These are phyloP conservation scores for Naja naja DNA, from an alignment of 2,113 vertebrate genomes.

Conservation along the genomic window DNA sequence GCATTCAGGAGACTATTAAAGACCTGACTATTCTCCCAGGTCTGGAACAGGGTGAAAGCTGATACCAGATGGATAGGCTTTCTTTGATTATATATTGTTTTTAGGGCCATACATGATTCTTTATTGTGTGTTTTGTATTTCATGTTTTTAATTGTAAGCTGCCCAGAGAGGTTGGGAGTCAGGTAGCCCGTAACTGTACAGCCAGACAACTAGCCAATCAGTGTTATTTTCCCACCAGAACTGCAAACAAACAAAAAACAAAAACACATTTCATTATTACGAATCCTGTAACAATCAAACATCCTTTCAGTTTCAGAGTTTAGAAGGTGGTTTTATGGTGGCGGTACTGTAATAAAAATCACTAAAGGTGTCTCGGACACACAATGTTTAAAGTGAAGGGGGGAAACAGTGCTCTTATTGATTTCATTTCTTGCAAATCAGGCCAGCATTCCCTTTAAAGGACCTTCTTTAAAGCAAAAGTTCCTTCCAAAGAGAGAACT, in stretches of 20 bases:
- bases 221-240: not conserved
- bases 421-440: not conserved
- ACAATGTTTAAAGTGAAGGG: not conserved
- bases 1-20: not conserved
- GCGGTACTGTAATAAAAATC: not conserved
- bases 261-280: not conserved
- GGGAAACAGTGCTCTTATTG: not conserved
- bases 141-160: not conserved
- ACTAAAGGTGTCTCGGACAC: not conserved
- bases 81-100: not conserved
- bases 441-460: not conserved
- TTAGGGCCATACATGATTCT: not conserved
- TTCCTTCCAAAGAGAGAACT: not conserved
- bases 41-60: not conserved
- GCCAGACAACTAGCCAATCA: not conserved
- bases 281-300: not conserved
- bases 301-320: not conserved
- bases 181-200: not conserved
- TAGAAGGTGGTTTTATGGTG: not conserved
- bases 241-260: not conserved
- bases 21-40: not conserved
- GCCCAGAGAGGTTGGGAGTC: not conserved
- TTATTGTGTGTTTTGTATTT: not conserved
- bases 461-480: not conserved
- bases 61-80: not conserved